phyloP scores from a whole-genome alignment of 1,140 invertebrate species.

The Drosophila sucinea region DNA sequence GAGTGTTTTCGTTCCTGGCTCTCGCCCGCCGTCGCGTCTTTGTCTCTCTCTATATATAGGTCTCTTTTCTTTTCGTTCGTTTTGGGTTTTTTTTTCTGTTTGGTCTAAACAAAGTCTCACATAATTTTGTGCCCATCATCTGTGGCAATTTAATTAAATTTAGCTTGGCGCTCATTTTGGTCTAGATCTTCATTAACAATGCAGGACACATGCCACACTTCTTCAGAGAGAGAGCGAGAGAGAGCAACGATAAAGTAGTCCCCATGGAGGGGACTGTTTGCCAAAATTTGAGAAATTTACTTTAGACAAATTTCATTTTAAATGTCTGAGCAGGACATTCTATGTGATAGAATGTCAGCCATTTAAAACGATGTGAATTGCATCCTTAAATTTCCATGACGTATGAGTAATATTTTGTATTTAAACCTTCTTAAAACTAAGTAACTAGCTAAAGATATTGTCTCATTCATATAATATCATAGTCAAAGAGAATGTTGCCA shows the following conservation, averaged over 20 bases:
- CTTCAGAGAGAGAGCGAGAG: neutral
- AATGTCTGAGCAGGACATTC: constrained; percentile 2
- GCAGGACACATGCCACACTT: constrained; percentile 44
- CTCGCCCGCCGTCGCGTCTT: neutral
- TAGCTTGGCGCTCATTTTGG: constrained; percentile 39
- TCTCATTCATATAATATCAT: too few species aligned
- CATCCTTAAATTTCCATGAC: neutral
- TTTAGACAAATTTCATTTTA: constrained; percentile 11
- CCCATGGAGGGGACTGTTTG: neutral
- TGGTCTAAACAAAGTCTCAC: constrained; percentile 37
- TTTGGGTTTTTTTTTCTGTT: neutral
- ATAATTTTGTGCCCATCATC: constrained; percentile 42
- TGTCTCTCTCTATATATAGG: constrained; percentile 5
- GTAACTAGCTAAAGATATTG: too few species aligned
- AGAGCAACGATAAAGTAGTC: neutral
- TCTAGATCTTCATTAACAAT: constrained; percentile 68
- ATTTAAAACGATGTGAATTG: neutral
- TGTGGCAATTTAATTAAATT: constrained; percentile 70
- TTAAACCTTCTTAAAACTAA: too few species aligned
- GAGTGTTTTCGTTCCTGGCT: constrained; percentile 24
- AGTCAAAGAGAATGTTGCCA: neutral
- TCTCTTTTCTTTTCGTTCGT: neutral
- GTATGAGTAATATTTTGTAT: too few species aligned
- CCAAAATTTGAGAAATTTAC: constrained; percentile 1
- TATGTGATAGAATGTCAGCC: constrained; percentile 1